Percentiles rank a stretch among this genome's conserved stretches.
phyloP scores from a whole-genome alignment of 2,797 vertebrate species.

The Dendrocincla fuliginosa region DNA sequence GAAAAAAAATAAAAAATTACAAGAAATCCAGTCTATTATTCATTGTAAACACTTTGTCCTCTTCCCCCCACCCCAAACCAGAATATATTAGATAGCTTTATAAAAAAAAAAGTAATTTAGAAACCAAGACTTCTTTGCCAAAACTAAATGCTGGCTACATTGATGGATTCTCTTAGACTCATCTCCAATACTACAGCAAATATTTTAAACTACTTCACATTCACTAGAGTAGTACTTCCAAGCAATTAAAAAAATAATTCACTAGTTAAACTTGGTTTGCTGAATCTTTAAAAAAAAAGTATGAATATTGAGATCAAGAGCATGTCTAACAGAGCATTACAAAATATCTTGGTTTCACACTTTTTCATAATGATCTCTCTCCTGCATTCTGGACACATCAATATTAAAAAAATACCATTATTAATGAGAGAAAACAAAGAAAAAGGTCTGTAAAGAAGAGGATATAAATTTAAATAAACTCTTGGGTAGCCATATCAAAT shows the following conservation, averaged over 20 bases:
- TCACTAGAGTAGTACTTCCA: background rate
- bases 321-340: background rate
- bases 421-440: background rate
- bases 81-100: background rate
- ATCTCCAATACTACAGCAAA: background rate
- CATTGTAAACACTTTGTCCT: background rate
- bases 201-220: background rate
- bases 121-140: background rate
- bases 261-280: background rate
- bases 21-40: background rate
- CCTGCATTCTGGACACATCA: background rate
- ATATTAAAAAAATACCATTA: background rate
- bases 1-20: background rate
- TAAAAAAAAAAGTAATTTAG: background rate
- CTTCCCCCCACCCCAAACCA: background rate
- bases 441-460: background rate
- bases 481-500: background rate
- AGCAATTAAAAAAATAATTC: background rate
- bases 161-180: background rate
- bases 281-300: background rate
- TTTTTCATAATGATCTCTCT: background rate
- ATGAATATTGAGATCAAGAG: background rate
- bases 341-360: background rate
- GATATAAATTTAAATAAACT: background rate
- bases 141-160: background rate